A percentile compares a stretch with the other conserved stretches of the same genome.
Conservation (phyloP, 2,888 invertebrate genomes). For the Meandrusa payeni region DNA sequence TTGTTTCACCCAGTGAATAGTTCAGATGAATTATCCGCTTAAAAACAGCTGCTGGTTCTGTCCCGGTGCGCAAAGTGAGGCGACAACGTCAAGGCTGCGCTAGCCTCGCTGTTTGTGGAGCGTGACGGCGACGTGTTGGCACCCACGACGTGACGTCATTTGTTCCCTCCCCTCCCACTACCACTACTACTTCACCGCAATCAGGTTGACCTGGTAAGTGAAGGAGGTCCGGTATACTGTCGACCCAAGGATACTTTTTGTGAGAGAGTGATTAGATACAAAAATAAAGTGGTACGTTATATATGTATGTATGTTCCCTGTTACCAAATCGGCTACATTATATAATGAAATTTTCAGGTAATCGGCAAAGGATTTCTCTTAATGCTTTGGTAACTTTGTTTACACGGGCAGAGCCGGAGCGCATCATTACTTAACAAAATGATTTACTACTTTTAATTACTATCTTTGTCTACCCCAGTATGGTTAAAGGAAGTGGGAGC, state of each 20-base stretch:
- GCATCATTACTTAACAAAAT: too few relatives aligned
- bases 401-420: too few relatives aligned
- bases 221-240: constrained; percentile 5
- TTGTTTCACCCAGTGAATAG: constrained; percentile 37
- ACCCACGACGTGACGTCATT: constrained; percentile 73
- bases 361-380: too few relatives aligned
- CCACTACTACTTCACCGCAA: constrained; percentile 7
- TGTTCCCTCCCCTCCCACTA: constrained; percentile 32
- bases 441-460: too few relatives aligned
- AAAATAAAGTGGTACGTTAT: too few relatives aligned
- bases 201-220: constrained; percentile 1
- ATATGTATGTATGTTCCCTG: too few relatives aligned
- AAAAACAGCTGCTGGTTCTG: constrained; percentile 60
- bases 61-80: constrained; percentile 72
- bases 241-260: constrained; percentile 6
- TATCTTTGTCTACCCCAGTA: too few relatives aligned
- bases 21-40: constrained; percentile 52
- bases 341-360: too few relatives aligned
- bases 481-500: too few relatives aligned
- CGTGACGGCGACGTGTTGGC: constrained; percentile 78
- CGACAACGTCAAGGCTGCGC: constrained; percentile 71
- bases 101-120: constrained; percentile 79
- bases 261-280: too few relatives aligned
- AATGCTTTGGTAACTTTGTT: too few relatives aligned
- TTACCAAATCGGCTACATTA: too few relatives aligned